These are phyloP conservation scores for Hemichromis elongatus DNA, from an alignment of 2,113 vertebrate genomes.

Conservation along the genomic window DNA sequence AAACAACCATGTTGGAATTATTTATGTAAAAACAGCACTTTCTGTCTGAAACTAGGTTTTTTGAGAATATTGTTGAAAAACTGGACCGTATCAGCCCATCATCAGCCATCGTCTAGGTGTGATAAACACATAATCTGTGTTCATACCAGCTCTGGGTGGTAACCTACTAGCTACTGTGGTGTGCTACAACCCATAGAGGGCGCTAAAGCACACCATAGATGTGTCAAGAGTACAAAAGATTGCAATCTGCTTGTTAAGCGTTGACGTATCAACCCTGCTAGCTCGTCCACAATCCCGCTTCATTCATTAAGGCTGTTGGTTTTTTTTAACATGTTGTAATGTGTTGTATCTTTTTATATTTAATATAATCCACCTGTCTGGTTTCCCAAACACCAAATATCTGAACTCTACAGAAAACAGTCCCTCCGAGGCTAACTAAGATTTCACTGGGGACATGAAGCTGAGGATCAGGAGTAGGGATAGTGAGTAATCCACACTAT, in stretches of 20 bases:
- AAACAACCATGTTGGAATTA: neutral
- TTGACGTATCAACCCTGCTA: rapidly evolving
- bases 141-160: rapidly evolving
- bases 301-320: neutral
- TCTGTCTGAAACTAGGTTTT: neutral
- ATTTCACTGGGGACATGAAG: neutral
- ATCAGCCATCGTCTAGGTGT: neutral
- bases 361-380: neutral
- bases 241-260: neutral
- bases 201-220: neutral
- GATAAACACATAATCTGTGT: neutral
- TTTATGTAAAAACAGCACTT: neutral
- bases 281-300: rapidly evolving
- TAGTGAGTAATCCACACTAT: neutral
- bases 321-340: neutral
- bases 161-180: too few species aligned
- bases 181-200: neutral
- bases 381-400: neutral
- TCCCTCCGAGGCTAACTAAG: neutral
- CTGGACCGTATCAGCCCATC: rapidly evolving
- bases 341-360: neutral
- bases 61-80: neutral
- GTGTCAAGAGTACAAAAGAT: neutral
- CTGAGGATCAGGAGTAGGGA: neutral
- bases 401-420: neutral